Evolutionary conservation across 2,888 invertebrate species (phyloP).

Genomic region (Brassicogethes aeneus): DNA sequence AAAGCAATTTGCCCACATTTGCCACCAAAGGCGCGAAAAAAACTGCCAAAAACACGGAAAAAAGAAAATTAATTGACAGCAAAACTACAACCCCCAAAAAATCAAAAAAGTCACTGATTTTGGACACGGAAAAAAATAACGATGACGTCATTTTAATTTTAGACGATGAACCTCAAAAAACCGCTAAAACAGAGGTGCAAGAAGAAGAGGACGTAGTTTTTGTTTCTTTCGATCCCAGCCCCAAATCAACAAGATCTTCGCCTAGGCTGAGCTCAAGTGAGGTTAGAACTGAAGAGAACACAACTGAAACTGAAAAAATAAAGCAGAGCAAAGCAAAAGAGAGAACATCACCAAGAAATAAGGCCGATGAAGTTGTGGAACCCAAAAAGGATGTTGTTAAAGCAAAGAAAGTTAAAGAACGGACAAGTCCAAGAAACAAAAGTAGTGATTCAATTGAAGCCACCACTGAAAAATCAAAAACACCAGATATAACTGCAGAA

Average conservation of each 20-base stretch:
- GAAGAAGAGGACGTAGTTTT: neutral
- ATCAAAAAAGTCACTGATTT: neutral
- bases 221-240: neutral
- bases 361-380: neutral
- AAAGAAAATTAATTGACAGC: neutral
- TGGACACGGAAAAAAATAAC: neutral
- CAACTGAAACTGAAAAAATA: constrained; percentile 1
- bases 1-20: neutral
- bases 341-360: constrained; percentile 7
- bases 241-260: neutral
- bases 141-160: neutral
- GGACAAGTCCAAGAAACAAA: neutral
- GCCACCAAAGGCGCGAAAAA: neutral
- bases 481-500: too few species aligned
- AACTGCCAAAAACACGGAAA: neutral
- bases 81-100: neutral
- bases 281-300: neutral
- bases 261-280: neutral
- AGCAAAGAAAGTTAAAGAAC: neutral
- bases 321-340: constrained; percentile 4
- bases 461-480: too few species aligned
- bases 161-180: neutral
- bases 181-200: neutral
- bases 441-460: too few species aligned
- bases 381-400: constrained; percentile 1